phyloP scores from a whole-genome alignment of 2,113 vertebrate genomes.

The Hyperopisus bebe region DNA sequence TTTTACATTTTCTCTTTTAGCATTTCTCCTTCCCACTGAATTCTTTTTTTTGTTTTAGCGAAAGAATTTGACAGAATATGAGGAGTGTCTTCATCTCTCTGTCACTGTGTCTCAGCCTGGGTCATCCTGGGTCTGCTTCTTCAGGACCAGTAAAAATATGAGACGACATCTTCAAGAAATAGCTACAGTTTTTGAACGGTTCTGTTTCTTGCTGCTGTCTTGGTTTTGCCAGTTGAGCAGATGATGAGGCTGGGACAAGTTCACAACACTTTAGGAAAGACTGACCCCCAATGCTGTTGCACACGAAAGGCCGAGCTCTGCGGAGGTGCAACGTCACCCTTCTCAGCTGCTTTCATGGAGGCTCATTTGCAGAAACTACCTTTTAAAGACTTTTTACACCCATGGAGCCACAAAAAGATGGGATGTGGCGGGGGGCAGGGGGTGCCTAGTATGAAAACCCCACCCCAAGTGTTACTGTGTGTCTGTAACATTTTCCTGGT shows the following conservation, averaged over 20 bases:
- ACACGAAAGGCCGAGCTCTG: neutral
- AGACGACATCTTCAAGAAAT: neutral
- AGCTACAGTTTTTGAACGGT: neutral
- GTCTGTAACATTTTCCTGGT: neutral
- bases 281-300: neutral
- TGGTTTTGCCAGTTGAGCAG: neutral
- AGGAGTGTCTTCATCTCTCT: neutral
- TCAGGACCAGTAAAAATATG: neutral
- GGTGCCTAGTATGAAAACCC: neutral
- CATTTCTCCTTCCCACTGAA: neutral
- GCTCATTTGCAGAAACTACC: neutral
- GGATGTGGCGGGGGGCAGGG: neutral
- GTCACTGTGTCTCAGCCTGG: neutral
- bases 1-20: neutral
- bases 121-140: neutral
- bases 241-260: neutral
- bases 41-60: neutral
- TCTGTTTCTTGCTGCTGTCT: neutral
- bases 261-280: neutral
- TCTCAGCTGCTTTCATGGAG: neutral
- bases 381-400: neutral
- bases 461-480: neutral
- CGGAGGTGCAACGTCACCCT: neutral
- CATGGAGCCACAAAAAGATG: neutral
- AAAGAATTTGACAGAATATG: neutral